Conservation (phyloP, 2,797 vertebrate genomes). For the Pelochelys cantorii region DNA sequence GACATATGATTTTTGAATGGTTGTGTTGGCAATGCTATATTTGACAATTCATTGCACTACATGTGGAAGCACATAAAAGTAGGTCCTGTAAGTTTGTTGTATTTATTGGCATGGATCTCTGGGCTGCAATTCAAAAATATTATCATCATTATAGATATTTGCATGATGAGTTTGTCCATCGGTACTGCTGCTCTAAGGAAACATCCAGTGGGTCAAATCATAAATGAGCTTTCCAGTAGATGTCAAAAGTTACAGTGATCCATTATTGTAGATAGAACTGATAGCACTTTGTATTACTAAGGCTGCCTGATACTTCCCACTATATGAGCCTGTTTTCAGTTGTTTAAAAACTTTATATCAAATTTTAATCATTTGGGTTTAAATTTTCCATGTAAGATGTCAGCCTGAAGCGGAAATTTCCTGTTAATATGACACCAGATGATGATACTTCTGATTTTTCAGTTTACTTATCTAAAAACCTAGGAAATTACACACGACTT, state of each 20-base stretch:
- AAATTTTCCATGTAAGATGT: not conserved
- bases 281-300: not conserved
- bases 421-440: too few relatives aligned
- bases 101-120: not conserved
- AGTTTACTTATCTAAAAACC: too few relatives aligned
- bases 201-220: not conserved
- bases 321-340: not conserved
- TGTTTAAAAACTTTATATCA: not conserved
- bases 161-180: not conserved
- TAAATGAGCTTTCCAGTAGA: not conserved
- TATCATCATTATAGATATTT: not conserved
- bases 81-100: not conserved
- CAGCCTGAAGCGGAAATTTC: too few relatives aligned
- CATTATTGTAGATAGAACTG: not conserved
- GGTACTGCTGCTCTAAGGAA: not conserved
- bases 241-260: not conserved
- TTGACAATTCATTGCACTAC: not conserved
- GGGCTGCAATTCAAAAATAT: not conserved
- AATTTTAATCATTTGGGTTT: not conserved
- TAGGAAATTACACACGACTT: too few relatives aligned
- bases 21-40: not conserved
- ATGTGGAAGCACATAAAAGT: not conserved
- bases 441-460: too few relatives aligned
- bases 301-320: not conserved
- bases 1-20: not conserved